Base-by-base conservation (phyloP, 2,797 vertebrate species). In the Nyctalus aviator region DNA sequence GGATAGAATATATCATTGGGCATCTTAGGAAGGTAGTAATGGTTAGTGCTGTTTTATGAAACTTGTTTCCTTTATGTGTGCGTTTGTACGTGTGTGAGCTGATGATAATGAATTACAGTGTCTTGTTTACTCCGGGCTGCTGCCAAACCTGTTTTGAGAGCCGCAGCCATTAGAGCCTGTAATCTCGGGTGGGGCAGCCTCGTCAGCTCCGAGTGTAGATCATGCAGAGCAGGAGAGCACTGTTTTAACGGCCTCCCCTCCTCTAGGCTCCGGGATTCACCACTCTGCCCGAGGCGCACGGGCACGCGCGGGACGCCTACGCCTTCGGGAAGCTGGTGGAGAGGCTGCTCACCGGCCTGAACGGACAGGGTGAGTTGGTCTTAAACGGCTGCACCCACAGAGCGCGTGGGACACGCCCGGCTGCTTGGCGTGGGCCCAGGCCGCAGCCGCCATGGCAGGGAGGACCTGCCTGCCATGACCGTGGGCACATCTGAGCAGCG, bases 291-390 rank as follows among this genome's bases (percentile, higher is more conserved):
- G 99, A 98, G 72, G 98, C 98, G 93, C 97, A 98, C 0, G 99
- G 99, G 95, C 99, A 99, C 0, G 98, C 99, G 0, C 98, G 99
- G 88, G 99, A 99, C 44, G 99, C 99, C 96, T 99, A 98, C 25
- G 98, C 99, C 0, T 99, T 99, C 90, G 99, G 99, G 91, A 97
- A 98, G 64, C 97, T 99, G 98, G 98, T 99, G 94, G 99, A 99
- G 96, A 97, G 97, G 15, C 98, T 99, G 83, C 97, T 99, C 93
- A 98, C 98, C 3, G 95, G 98, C 85, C 97, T 99, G 68, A 98
- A 96, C 23, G 98, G 98, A 93, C 98, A 99, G 95, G 99, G 99
- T 99, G 97, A 99, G 99, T 97, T 48, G 62, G 81, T 66, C 12
- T 71, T 23, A 9, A 0, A 21, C 27, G 64, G 0, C 30, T 10